Evolutionary conservation across 2,888 invertebrate species (phyloP).

Genomic region (Leucophenga montana): DNA sequence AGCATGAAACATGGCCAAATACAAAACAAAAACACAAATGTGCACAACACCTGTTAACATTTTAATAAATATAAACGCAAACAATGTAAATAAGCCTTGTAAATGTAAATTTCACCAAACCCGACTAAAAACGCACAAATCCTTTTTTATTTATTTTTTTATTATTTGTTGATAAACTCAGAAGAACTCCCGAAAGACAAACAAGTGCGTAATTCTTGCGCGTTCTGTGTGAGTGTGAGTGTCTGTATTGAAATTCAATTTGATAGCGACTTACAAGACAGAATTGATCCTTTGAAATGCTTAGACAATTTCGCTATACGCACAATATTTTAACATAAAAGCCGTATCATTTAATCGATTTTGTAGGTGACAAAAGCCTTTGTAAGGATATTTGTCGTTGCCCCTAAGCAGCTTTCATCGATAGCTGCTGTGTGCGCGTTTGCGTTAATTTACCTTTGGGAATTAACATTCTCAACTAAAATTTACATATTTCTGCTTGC

Average conservation of each 20-base stretch:
- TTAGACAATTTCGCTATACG: background rate
- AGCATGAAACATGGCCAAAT: background rate
- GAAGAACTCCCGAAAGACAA: conserved; percentile 49
- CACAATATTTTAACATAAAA: conserved; percentile 26
- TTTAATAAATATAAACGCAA: conserved; percentile 25
- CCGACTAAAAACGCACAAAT: background rate
- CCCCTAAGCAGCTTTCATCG: conserved; percentile 12
- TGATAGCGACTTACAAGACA: too few relatives aligned
- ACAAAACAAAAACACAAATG: background rate
- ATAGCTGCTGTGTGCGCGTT: background rate
- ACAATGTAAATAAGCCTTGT: conserved; percentile 49
- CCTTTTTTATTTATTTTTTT: conserved; percentile 12
- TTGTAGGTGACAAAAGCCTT: conserved; percentile 59
- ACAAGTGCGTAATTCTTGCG: conserved; percentile 37
- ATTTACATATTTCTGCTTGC: conserved; percentile 55
- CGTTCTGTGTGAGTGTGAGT: conserved; percentile 11
- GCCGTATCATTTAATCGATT: conserved; percentile 57
- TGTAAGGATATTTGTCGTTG: conserved; percentile 14
- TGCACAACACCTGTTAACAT: conserved; percentile 24
- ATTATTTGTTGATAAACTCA: conserved; percentile 32
- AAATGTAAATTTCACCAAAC: conserved; percentile 34
- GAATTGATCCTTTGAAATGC: too few relatives aligned
- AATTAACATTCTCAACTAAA: conserved; percentile 20
- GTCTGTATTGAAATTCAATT: conserved; percentile 29
- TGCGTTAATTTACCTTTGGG: conserved; percentile 50